Evolutionary conservation across 2,113 vertebrate genomes (phyloP).

Genomic region (Indri indri): DNA sequence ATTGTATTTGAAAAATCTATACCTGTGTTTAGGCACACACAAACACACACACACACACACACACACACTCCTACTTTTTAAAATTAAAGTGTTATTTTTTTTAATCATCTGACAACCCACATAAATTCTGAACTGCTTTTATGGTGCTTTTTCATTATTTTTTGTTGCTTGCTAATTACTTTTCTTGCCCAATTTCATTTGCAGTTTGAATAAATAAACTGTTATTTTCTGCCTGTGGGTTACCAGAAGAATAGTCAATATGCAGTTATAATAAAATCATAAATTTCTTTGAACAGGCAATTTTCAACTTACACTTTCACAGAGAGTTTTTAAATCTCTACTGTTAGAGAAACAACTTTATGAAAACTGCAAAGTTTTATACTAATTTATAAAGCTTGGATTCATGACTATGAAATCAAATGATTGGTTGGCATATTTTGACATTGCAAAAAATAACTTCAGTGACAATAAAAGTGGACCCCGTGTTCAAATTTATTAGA

Average conservation of each 20-base stretch:
- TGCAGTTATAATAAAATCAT: constrained; percentile 87
- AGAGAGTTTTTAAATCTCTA: constrained; percentile 81
- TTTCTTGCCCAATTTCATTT: constrained; percentile 87
- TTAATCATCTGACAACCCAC: constrained; percentile 82
- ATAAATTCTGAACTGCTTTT: constrained; percentile 84
- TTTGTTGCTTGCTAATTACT: constrained; percentile 88
- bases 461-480: background rate
- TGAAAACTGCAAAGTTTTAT: constrained; percentile 75
- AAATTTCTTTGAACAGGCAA: constrained; percentile 89
- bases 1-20: background rate
- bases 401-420: constrained; percentile 68
- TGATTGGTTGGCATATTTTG: constrained; percentile 31
- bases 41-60: background rate
- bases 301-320: constrained; percentile 83
- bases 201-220: constrained; percentile 89
- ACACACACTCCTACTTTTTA: constrained; percentile 53
- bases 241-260: constrained; percentile 87
- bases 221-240: constrained; percentile 85
- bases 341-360: constrained; percentile 80
- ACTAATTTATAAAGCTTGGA: constrained; percentile 73
- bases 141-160: constrained; percentile 86
- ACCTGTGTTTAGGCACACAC: background rate
- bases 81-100: constrained; percentile 83
- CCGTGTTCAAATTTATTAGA: background rate
- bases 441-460: constrained; percentile 48